Base-by-base conservation (phyloP, 2,113 vertebrate species). In the Phalacrocorax pelagicus region DNA sequence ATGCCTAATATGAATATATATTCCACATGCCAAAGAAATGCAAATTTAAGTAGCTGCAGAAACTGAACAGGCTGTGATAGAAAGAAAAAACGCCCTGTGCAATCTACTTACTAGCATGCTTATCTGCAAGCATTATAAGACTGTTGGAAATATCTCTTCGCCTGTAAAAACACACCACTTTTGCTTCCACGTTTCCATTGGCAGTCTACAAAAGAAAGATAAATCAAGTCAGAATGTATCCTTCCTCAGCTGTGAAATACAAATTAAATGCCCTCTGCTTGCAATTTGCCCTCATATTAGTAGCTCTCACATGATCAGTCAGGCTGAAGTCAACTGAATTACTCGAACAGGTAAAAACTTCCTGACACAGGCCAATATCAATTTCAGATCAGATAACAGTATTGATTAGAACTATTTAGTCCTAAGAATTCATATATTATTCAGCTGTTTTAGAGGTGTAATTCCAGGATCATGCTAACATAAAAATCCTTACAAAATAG, bases 121-220 rank as follows among this genome's bases (percentile, higher is more conserved):
- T 99, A 98, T 99, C 99, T 95, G 99, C 99, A 93, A 99, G 99
- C 98, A 99, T 99, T 97, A 99, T 99, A 95, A 99, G 99, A 90
- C 99, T 99, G 98, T 99, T 99, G 81, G 99, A 99, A 97, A 99
- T 99, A 97, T 99, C 99, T 97, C 99, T 98, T 94, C 99, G 97
- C 94, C 99, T 99, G 97, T 99, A 99, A 98, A 99, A 99, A 97
- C 99, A 99, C 77, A 99, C 99, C 94, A 99, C 99, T 98, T 99
- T 99, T 93, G 99, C 99, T 98, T 99, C 99, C 98, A 99, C 99
- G 3, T 99, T 99, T 93, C 99, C 99, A 96, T 99, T 99, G 74
- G 99, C 99, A 54, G 99, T 99, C 99, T 99, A 94, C 72, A 98
- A 97, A 98, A 98, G 49, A 96, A 94, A 93, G 87, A 96, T 38